Percentiles rank a stretch among this genome's conserved stretches.
phyloP scores from a whole-genome alignment of 2,888 invertebrate species.

The Diaphora mendica region DNA sequence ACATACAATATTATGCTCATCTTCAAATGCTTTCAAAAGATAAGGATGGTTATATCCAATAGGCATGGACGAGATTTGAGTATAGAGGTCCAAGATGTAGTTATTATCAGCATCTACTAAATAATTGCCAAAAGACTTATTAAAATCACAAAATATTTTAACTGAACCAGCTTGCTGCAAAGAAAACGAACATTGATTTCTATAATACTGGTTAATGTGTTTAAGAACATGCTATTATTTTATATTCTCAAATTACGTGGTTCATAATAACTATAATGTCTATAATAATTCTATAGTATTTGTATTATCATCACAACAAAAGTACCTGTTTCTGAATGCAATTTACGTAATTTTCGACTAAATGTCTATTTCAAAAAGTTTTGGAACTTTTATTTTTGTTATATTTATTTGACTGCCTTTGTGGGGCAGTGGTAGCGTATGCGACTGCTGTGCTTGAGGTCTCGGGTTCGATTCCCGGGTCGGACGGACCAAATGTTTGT shows the following conservation, averaged over 20 bases:
- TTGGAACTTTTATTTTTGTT: no score
- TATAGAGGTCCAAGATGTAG: conserved; percentile 95
- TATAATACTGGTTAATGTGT: not conserved
- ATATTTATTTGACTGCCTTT: no score
- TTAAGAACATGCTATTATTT: not conserved
- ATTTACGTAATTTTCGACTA: no score
- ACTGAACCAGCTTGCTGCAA: conserved; percentile 92
- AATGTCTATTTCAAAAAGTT: no score
- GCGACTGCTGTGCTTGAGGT: no score
- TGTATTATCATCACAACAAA: no score
- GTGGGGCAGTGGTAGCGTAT: no score
- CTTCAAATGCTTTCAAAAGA: conserved; percentile 90
- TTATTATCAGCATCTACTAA: conserved; percentile 98
- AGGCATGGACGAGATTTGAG: conserved; percentile 96
- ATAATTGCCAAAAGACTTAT: conserved; percentile 97
- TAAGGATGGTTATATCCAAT: conserved; percentile 98
- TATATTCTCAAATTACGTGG: not conserved
- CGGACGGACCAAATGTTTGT: no score
- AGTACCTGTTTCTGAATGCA: no score
- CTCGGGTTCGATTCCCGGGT: no score
- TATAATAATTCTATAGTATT: no score
- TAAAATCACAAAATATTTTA: conserved; percentile 97
- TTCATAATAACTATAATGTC: no score
- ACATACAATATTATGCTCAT: conserved; percentile 92
- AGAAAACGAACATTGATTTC: not conserved